These are phyloP conservation scores for Drosophila paramelanica DNA, from an alignment of 2,888 invertebrate species.

Conservation along the genomic window DNA sequence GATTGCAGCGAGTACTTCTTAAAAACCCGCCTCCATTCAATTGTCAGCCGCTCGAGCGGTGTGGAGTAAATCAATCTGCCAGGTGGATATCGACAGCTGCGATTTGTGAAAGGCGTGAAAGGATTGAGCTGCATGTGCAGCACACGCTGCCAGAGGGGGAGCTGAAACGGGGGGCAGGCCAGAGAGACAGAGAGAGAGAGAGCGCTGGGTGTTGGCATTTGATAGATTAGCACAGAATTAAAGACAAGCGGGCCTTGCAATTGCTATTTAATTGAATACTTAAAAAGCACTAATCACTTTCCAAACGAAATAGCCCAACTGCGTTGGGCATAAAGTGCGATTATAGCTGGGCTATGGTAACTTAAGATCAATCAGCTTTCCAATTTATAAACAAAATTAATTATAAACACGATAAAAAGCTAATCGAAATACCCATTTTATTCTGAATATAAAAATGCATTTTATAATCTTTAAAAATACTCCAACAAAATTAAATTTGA, in stretches of 20 bases:
- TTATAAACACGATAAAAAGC: no score
- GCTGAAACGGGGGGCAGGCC: neutral
- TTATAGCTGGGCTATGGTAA: no score
- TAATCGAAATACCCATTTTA: no score
- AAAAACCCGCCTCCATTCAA: slow-evolving; percentile 60
- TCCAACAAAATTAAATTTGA: no score
- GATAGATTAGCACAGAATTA: slow-evolving; percentile 42
- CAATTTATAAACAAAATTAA: no score
- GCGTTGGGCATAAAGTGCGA: no score
- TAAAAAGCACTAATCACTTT: no score
- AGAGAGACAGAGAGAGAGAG: neutral
- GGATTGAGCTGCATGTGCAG: slow-evolving; percentile 54
- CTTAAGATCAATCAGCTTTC: no score
- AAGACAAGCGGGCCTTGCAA: neutral
- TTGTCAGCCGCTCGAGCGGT: slow-evolving; percentile 59
- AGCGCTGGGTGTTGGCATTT: slow-evolving; percentile 14
- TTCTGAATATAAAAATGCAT: no score
- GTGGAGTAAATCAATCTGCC: slow-evolving; percentile 64
- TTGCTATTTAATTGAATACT: no score
- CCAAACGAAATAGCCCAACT: no score
- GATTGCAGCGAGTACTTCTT: slow-evolving; percentile 37
- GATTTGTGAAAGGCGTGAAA: slow-evolving; percentile 78
- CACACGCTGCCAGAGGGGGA: neutral
- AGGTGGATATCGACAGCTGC: slow-evolving; percentile 48
- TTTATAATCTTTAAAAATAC: no score